Evolutionary conservation across 1,140 invertebrate genomes (phyloP), one percentile per base, ranked within the genome.

Genomic region (Anastrepha ludens): DNA sequence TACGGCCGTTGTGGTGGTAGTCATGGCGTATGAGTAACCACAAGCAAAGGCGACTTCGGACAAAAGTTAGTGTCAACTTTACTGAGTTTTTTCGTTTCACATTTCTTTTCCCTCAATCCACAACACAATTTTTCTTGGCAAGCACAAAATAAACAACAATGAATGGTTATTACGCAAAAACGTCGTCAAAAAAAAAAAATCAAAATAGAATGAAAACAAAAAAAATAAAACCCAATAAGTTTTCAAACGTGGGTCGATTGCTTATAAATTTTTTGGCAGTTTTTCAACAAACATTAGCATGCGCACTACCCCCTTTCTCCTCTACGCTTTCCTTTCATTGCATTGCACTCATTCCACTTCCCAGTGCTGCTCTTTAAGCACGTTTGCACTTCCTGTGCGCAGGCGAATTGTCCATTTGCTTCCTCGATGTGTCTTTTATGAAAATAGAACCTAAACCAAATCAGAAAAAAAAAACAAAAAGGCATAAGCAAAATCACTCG

Each of bases 21-120:
- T 11, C 74, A n/a, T 20, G 74, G n/a, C 74, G 74, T 55, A 81
- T 81, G 47, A 81, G 74, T 81, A 81, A 81, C 74, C 47, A 8
- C 74, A 81, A 29, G 74, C 74, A 11, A 50, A 11, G n/a, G 47
- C 47, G 41, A 29, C n/a, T 81, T 81, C 47, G 74, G 13, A 15
- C 9, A 29, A 6, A 44, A 44, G 20, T 67, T 67, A 11, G 41
- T 74, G 67, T 81, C 47, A 55, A 20, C 20, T 13, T 41, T 4
- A 41, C 6, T 44, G 70, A 50, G 13, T 74, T 74, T 50, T n/a
- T 47, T n/a, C 11, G 4, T 47, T 17, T 5, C 70, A 47, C 29
- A 41, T 15, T 67, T 67, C 20, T 29, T 29, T 29, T 29, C 29
- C 29, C 29, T 29, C 29, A 29, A 29, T 29, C 29, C 29, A 29